Evolutionary conservation across 2,797 vertebrate genomes (phyloP).

Genomic region (Salarias fasciatus): DNA sequence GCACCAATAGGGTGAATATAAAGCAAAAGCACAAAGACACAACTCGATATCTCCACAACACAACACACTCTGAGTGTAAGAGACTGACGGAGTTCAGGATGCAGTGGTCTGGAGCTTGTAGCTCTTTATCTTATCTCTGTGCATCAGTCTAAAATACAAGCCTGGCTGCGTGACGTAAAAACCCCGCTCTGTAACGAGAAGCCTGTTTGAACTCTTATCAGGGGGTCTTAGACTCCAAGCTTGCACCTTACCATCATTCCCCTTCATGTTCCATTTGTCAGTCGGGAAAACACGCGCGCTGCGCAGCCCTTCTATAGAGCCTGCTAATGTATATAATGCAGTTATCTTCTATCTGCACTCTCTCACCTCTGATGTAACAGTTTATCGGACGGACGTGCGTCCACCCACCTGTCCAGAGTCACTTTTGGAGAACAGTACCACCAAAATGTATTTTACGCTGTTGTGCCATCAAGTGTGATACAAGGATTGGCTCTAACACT

Average conservation of each 20-base stretch:
- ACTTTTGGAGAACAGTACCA: neutral
- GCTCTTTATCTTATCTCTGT: conserved; percentile 75
- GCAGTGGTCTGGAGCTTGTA: conserved; percentile 45
- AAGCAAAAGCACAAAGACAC: conserved; percentile 4
- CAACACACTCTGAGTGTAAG: neutral
- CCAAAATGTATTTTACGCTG: neutral
- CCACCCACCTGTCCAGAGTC: conserved; percentile 3
- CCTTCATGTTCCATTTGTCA: conserved; percentile 73
- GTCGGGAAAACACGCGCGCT: conserved; percentile 26
- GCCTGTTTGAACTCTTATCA: conserved; percentile 77
- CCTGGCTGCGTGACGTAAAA: conserved; percentile 67
- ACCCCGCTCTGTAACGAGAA: conserved; percentile 56
- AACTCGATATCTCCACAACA: conserved; percentile 9
- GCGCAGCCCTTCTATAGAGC: conserved; percentile 15
- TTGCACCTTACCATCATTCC: conserved; percentile 63
- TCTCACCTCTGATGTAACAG: conserved; percentile 13
- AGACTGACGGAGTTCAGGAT: conserved; percentile 4
- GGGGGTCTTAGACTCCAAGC: conserved; percentile 61
- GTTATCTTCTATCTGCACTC: conserved; percentile 11
- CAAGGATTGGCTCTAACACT: neutral
- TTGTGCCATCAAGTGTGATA: neutral
- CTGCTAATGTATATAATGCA: conserved; percentile 26
- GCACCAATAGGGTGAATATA: neutral
- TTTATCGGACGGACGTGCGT: conserved; percentile 15
- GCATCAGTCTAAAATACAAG: conserved; percentile 65